These are phyloP conservation scores for Scolopax bukidnonensis DNA, from an alignment of 2,797 vertebrate species.

Conservation along the genomic window DNA sequence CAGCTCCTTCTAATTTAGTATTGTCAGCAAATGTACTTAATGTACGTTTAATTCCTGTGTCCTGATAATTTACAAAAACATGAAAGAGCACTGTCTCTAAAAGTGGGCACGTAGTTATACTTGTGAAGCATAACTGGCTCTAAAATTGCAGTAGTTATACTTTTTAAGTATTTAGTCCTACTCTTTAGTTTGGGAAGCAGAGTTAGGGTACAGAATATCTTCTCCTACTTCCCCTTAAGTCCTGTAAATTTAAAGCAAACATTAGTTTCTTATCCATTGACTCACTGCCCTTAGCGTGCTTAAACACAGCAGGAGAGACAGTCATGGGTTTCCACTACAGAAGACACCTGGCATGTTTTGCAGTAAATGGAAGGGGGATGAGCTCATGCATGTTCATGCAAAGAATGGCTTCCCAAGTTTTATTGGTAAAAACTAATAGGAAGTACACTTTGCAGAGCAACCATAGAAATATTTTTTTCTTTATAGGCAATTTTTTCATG, in stretches of 20 bases:
- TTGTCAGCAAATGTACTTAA: neutral
- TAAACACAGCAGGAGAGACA: neutral
- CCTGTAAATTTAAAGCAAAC: neutral
- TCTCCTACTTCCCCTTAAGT: neutral
- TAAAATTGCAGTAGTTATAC: neutral
- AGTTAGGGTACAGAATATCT: neutral
- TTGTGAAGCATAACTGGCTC: neutral
- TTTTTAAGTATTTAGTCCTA: neutral
- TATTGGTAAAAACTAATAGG: neutral
- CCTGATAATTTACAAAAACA: neutral
- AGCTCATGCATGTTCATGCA: neutral
- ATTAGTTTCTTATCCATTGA: neutral
- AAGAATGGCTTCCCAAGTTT: neutral
- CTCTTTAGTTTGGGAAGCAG: neutral
- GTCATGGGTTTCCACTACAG: neutral
- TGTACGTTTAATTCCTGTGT: neutral
- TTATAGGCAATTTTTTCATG: neutral
- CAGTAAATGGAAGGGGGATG: neutral
- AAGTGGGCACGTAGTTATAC: neutral
- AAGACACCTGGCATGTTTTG: neutral
- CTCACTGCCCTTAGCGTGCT: neutral
- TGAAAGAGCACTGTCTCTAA: neutral
- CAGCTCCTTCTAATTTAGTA: neutral
- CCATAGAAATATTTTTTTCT: neutral
- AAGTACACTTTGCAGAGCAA: neutral